phyloP scores from a whole-genome alignment of 2,113 vertebrate genomes.

The Hylia prasina region DNA sequence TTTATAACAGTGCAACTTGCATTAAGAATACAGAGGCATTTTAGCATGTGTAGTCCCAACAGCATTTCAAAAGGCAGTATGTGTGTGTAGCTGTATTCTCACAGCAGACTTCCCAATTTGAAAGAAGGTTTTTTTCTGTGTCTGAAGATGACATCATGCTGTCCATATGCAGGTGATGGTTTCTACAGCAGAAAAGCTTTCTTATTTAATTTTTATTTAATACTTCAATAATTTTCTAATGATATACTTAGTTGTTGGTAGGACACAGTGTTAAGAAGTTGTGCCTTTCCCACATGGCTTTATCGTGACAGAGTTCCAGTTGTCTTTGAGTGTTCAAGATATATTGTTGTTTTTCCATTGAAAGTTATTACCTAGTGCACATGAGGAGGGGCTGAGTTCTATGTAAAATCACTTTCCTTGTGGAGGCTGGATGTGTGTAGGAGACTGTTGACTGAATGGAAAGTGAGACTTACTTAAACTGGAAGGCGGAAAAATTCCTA shows the following conservation, averaged over 20 bases:
- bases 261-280: neutral
- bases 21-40: neutral
- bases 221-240: neutral
- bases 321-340: neutral
- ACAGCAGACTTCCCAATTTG: neutral
- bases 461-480: neutral
- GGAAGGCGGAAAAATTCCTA: neutral
- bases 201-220: neutral
- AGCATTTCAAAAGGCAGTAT: neutral
- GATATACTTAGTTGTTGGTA: neutral
- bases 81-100: neutral
- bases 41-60: neutral
- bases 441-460: neutral
- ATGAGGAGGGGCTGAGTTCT: neutral
- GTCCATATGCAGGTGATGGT: neutral
- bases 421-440: neutral
- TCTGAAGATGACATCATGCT: neutral
- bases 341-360: neutral
- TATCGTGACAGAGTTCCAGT: accelerated
- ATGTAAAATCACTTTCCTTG: neutral
- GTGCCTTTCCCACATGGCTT: neutral
- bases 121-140: neutral
- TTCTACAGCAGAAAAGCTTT: neutral
- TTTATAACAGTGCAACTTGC: neutral
- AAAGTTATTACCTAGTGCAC: neutral